A percentile compares a stretch with the other conserved stretches of the same genome.
These are phyloP conservation scores for Patiria miniata DNA, from an alignment of 35 echinoderm and acorn worm species.

Conservation along the genomic window DNA sequence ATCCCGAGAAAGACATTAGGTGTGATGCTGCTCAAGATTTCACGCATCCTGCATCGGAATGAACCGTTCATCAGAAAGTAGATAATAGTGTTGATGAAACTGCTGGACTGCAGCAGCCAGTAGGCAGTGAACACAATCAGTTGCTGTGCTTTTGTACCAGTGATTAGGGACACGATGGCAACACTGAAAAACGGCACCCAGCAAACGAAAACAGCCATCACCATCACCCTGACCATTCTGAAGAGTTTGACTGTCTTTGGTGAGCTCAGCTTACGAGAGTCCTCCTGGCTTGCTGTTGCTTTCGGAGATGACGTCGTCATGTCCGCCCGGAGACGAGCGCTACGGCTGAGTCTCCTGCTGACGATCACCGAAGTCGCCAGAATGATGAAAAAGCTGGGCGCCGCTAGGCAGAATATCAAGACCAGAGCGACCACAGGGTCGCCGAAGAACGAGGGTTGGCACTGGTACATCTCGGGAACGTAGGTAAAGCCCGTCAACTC, in stretches of 20 bases:
- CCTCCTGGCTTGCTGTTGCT: not conserved
- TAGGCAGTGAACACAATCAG: not conserved
- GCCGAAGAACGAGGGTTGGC: not conserved
- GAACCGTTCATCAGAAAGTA: not conserved
- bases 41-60: not conserved
- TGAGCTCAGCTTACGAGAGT: not conserved
- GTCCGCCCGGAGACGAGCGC: not conserved
- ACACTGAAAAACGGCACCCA: not conserved
- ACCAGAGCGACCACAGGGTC: not conserved
- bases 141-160: not conserved
- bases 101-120: not conserved
- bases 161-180: not conserved
- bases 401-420: not conserved
- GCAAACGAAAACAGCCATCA: not conserved
- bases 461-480: not conserved
- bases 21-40: not conserved
- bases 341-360: not conserved
- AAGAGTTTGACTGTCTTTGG: constrained; percentile 11
- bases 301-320: not conserved
- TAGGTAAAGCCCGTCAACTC: not conserved
- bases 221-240: constrained; percentile 8
- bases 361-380: not conserved
- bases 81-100: not conserved
- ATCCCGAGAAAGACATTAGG: too few relatives aligned
- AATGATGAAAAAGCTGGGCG: not conserved